phyloP scores from a whole-genome alignment of 2,888 invertebrate species.

The Dicycla oo region DNA sequence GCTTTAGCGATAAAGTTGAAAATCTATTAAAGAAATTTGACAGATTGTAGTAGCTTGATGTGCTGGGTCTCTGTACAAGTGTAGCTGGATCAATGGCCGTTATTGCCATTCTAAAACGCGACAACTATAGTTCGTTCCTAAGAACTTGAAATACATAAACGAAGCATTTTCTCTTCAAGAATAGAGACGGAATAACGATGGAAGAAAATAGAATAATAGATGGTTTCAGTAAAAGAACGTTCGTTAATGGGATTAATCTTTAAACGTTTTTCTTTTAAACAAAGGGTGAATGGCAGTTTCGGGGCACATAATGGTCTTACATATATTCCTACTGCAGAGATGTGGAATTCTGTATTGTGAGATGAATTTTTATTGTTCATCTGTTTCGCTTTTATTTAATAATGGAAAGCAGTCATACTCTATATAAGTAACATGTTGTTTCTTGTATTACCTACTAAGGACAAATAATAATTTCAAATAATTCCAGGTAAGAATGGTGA shows the following conservation, averaged over 20 bases:
- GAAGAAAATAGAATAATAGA: conserved; percentile 11
- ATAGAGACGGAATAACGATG: conserved; percentile 4
- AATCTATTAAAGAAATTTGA: no score
- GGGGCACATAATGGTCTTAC: not conserved
- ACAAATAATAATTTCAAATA: not conserved
- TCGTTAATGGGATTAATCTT: conserved; percentile 22
- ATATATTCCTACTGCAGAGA: not conserved
- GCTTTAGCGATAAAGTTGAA: no score
- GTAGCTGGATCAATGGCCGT: not conserved
- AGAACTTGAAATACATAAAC: conserved; percentile 25
- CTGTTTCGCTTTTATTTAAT: not conserved
- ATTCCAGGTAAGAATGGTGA: not conserved
- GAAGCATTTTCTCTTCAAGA: conserved; percentile 34
- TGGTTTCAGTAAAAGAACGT: conserved; percentile 8
- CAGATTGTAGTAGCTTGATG: no score
- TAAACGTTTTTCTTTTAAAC: conserved; percentile 34
- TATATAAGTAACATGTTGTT: not conserved
- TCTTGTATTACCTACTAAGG: not conserved
- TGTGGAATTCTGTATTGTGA: conserved; percentile 8
- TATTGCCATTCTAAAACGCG: not conserved
- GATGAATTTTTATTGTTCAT: conserved; percentile 18
- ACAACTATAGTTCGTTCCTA: conserved; percentile 20
- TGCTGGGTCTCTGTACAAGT: no score
- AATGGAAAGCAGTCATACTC: not conserved
- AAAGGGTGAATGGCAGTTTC: conserved; percentile 24